A percentile compares a stretch with the other conserved stretches of the same genome.
Conservation (phyloP, 2,797 vertebrate species). For the Perodicticus potto region DNA sequence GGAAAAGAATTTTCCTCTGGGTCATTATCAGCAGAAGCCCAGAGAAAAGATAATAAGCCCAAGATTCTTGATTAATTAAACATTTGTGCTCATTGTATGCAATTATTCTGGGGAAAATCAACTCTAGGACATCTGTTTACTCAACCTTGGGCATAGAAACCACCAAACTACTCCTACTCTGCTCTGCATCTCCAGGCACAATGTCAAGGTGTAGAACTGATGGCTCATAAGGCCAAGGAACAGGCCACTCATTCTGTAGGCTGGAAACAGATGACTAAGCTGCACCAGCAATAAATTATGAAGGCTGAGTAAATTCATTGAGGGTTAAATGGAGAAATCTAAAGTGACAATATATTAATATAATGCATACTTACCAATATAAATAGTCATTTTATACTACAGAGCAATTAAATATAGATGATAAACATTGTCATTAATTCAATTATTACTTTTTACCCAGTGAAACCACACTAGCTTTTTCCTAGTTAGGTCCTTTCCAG, state of each 20-base stretch:
- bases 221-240: not conserved
- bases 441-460: conserved; percentile 36
- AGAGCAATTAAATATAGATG: conserved; percentile 65
- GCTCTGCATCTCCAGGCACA: conserved; percentile 55
- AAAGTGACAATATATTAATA: conserved; percentile 63
- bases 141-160: conserved; percentile 74
- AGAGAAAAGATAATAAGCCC: conserved; percentile 88
- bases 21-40: conserved; percentile 88
- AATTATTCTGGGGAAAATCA: conserved; percentile 86
- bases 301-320: not conserved
- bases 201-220: conserved; percentile 31
- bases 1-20: conserved; percentile 88
- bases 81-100: conserved; percentile 86
- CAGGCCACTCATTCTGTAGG: conserved; percentile 55
- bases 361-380: conserved; percentile 59
- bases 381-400: conserved; percentile 38
- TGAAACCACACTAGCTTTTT: conserved; percentile 35
- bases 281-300: conserved; percentile 31
- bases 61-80: conserved; percentile 90
- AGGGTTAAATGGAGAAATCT: conserved; percentile 50
- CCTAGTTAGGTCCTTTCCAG: not conserved
- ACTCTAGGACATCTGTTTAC: conserved; percentile 85
- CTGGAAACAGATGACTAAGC: conserved; percentile 29
- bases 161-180: not conserved
- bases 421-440: conserved; percentile 63